Evolutionary conservation across 2,797 vertebrate species (phyloP), one percentile per base, ranked within the genome.

Genomic region (Diglossa cyanea): DNA sequence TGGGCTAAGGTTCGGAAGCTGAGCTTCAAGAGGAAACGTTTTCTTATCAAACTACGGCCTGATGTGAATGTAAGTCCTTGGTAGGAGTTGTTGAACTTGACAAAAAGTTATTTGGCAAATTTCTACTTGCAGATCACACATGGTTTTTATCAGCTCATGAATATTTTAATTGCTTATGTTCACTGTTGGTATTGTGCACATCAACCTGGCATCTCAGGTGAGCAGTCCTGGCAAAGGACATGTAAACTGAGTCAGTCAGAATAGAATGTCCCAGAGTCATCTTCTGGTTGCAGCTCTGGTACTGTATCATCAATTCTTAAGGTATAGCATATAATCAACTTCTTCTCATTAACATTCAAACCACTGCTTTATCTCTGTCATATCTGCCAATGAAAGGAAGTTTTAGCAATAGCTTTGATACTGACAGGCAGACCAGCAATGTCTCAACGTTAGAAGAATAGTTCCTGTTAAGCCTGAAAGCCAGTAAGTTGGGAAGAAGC

Each of bases 21-120:
- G 98, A 99, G 99, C 97, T 99, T 99, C 98, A 99, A 99, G 98
- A 98, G 99, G 93, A 99, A 99, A 87, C 98, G 99, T 55, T 99
- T 99, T 97, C 99, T 99, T 73, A 98, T 99, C 96, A 99, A 99
- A 92, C 98, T 99, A 50, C 98, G 99, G 47, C 98, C 99, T 3
- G 99, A 99, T 95, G 98, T 98, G 53, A 99, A 99, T 50, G 99
- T 99, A 98, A 99, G 99, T 98, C 44, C 37, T 67, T 89, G 28
- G 28, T 74, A 94, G 82, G 71, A 63, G 33, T 8, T 63, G 11
- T 6, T 8, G 10, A n/a, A 54, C 11, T 33, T 45, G 11, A 35
- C 57, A 66, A 15, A 55, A 74, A 24, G 26, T 80, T 18, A 12
- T 55, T 40, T 51, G 31, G 45, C 66, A 28, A 86, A 89, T 82